Percentiles rank a stretch among this genome's conserved stretches.
Evolutionary conservation across 2,888 invertebrate genomes (phyloP).

Genomic region (Eristalis pertinax): DNA sequence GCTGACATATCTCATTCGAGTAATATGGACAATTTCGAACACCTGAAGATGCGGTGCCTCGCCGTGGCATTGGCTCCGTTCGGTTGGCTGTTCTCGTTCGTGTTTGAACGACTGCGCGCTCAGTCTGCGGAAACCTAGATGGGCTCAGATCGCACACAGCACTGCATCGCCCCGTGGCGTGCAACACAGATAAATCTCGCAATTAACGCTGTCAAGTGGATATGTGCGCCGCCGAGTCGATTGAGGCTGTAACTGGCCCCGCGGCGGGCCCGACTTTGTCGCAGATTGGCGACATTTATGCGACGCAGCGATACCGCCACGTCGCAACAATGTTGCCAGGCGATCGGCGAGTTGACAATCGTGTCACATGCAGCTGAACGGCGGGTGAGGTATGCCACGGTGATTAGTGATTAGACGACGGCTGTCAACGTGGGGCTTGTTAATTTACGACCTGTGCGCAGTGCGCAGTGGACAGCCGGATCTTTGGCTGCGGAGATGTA

Average conservation of each 20-base stretch:
- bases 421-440: background rate
- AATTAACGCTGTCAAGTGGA: slow-evolving; percentile 69
- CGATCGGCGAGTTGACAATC: slow-evolving; percentile 16
- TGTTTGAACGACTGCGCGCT: background rate
- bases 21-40: slow-evolving; percentile 68
- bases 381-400: background rate
- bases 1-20: slow-evolving; percentile 63
- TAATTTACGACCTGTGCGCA: background rate
- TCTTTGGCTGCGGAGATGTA: background rate
- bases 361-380: background rate
- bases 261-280: too few relatives aligned
- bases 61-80: slow-evolving; percentile 21
- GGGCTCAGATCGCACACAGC: background rate
- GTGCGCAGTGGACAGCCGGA: background rate
- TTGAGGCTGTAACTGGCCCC: background rate
- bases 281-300: background rate
- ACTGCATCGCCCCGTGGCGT: slow-evolving; percentile 38
- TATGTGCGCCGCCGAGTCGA: background rate
- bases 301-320: slow-evolving; percentile 21
- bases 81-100: background rate
- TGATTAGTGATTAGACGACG: background rate
- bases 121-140: too few relatives aligned
- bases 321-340: slow-evolving; percentile 5
- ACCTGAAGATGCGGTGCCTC: slow-evolving; percentile 58
- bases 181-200: slow-evolving; percentile 57